Evolutionary conservation across 2,113 vertebrate species (phyloP), one percentile per base, ranked within the genome.

Genomic region (Lampris megalopsis): DNA sequence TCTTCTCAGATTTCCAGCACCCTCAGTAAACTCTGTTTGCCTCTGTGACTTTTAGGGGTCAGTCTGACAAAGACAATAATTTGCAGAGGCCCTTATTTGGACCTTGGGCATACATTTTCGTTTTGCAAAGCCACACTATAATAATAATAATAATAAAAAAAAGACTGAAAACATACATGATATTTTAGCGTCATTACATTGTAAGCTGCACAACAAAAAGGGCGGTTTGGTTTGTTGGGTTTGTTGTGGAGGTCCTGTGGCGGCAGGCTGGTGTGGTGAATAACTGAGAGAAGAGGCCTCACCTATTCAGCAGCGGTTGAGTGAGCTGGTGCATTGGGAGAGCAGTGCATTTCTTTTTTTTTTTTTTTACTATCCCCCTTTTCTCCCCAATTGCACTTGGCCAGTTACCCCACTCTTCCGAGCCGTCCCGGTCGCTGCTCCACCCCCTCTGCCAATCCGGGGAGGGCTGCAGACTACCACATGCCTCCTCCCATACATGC

Each of bases 261-360:
- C 5, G 50, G 11, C 11, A 11, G n/a, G 5, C 13, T 5, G 10
- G 11, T 3, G 9, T 10, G n/a, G 50, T 49, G 43, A 6, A 56
- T 45, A 66, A 76, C 50, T 53, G 2, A 41, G 7, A 37, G 43
- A 63, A 13, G 9, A 35, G n/a, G 60, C 38, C 45, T 24, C 24
- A 24, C 24, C 40, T 43, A 8, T 2, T 66, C 7, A 10, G 67
- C 41, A 24, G 69, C 68, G 52, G 42, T 62, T 45, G 3, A 42
- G 54, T 4, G 35, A 66, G 73, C n/a, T 71, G 5, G 41, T 71
- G 52, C 56, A 86, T 53, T 36, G 50, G 48, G 24, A 24, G 24
- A 24, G 24, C 24, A 24, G 24, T 0, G 24, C 24, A 24, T 24
- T 24, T 24, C 24, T 24, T 24, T 24, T 24, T 24, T 24, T 24